phyloP scores from a whole-genome alignment of 1,140 invertebrate species.

The Watersipora subatra region DNA sequence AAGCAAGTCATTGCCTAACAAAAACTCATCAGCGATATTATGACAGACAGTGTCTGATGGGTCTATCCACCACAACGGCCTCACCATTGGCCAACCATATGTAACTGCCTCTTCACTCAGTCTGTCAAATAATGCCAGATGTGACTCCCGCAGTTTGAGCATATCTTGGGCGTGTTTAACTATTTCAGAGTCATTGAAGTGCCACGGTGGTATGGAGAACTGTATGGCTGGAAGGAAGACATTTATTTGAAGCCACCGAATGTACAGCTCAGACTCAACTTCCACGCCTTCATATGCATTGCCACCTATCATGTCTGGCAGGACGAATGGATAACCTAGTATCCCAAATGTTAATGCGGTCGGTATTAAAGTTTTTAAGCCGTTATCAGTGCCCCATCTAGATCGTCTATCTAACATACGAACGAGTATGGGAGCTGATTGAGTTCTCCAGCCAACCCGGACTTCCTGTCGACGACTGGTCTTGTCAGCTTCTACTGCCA shows the following conservation, averaged over 20 bases:
- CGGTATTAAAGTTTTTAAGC: constrained; percentile 68
- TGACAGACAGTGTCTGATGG: constrained; percentile 38
- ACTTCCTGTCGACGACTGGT: constrained; percentile 49
- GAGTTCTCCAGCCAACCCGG: constrained; percentile 61
- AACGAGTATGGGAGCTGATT: constrained; percentile 64
- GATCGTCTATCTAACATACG: constrained; percentile 79
- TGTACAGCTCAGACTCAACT: constrained; percentile 64
- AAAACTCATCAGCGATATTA: constrained; percentile 20
- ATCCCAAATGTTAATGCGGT: constrained; percentile 68
- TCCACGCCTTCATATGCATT: constrained; percentile 48
- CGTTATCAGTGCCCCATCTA: constrained; percentile 63
- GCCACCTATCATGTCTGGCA: constrained; percentile 85
- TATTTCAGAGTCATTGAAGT: constrained; percentile 60
- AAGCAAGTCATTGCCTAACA: constrained; percentile 20
- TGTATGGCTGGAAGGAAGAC: constrained; percentile 73
- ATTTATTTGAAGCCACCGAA: constrained; percentile 72
- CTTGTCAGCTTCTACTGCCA: constrained; percentile 10
- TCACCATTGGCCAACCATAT: constrained; percentile 22
- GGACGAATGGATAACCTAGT: constrained; percentile 66
- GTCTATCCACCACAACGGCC: constrained; percentile 46
- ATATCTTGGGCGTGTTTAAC: constrained; percentile 46
- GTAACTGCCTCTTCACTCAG: constrained; percentile 35
- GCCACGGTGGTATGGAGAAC: constrained; percentile 74
- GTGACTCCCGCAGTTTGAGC: constrained; percentile 1
- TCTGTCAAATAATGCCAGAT: constrained; percentile 25